Conservation (phyloP, 2,797 vertebrate species). For the Meda fulgida region DNA sequence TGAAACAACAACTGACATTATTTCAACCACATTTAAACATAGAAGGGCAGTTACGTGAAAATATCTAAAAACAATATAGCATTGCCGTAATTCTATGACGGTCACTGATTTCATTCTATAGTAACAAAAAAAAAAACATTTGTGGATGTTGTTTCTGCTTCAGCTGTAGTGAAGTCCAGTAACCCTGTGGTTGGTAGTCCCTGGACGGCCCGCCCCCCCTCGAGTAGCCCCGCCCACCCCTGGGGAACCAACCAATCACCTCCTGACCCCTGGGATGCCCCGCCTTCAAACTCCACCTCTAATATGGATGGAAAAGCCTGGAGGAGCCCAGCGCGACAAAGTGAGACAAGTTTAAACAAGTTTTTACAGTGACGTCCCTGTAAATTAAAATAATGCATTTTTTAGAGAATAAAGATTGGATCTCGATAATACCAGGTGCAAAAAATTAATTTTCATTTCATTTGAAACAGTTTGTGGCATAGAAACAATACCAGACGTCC, state of each 20-base stretch:
- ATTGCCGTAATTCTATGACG: no score
- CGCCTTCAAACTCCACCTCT: slow-evolving; percentile 59
- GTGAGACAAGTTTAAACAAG: slow-evolving; percentile 45
- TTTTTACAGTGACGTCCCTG: neutral
- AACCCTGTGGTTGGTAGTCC: slow-evolving; percentile 72
- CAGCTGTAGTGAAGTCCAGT: slow-evolving; percentile 67
- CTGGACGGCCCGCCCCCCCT: slow-evolving; percentile 68
- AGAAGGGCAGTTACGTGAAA: neutral
- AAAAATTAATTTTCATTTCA: neutral
- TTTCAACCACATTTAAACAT: neutral
- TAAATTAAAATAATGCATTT: neutral
- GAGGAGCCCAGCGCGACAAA: slow-evolving; percentile 68
- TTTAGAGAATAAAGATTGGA: neutral
- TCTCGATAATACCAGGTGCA: neutral
- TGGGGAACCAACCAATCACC: slow-evolving; percentile 69
- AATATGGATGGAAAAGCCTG: slow-evolving; percentile 65
- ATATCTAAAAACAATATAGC: neutral
- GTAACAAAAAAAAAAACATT: neutral
- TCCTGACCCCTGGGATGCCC: slow-evolving; percentile 72
- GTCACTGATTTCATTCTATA: neutral
- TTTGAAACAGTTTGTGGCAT: neutral
- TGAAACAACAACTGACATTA: neutral
- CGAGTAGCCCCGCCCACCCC: slow-evolving; percentile 67
- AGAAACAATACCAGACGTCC: no score
- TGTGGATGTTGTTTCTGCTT: neutral